phyloP scores from a whole-genome alignment of 1,140 invertebrate genomes.

The Leptoteleia sp. region DNA sequence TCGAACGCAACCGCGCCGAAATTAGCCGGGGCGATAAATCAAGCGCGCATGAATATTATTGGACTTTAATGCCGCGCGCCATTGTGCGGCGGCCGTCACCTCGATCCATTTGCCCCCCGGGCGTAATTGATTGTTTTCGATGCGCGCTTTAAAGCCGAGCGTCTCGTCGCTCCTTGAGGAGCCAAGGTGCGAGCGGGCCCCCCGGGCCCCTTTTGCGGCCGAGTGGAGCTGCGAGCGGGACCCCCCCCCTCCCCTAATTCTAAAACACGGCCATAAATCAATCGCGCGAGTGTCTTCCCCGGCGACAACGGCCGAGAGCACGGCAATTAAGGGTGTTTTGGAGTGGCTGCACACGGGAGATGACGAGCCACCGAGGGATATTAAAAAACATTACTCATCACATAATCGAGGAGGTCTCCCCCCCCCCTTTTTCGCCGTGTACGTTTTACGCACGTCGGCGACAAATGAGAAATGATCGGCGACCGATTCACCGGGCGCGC shows the following conservation, averaged over 20 bases:
- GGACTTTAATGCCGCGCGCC: constrained; percentile 50
- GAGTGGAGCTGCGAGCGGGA: no score
- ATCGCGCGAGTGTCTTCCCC: constrained; percentile 53
- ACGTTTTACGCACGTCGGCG: constrained; percentile 71
- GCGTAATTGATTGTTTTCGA: constrained; percentile 50
- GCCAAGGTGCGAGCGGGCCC: no score
- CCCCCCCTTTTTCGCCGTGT: constrained; percentile 39
- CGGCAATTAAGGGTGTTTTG: constrained; percentile 82
- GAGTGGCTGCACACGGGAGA: constrained; percentile 79
- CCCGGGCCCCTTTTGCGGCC: no score
- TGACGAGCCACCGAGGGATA: constrained; percentile 72
- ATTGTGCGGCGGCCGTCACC: constrained; percentile 21
- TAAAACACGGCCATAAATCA: constrained; percentile 67
- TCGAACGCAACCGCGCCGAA: constrained; percentile 51
- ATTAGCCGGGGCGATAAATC: constrained; percentile 74
- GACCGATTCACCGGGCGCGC: constrained; percentile 74
- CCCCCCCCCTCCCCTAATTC: neutral
- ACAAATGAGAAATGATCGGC: constrained; percentile 81
- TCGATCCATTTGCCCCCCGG: constrained; percentile 28
- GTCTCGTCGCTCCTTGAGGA: neutral
- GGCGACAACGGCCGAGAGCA: constrained; percentile 73
- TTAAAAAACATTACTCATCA: constrained; percentile 83
- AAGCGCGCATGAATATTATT: constrained; percentile 62
- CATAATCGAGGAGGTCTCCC: constrained; percentile 74
- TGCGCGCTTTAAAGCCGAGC: constrained; percentile 24